phyloP scores from a whole-genome alignment of 2,113 vertebrate genomes.

The Hypomesus transpacificus region DNA sequence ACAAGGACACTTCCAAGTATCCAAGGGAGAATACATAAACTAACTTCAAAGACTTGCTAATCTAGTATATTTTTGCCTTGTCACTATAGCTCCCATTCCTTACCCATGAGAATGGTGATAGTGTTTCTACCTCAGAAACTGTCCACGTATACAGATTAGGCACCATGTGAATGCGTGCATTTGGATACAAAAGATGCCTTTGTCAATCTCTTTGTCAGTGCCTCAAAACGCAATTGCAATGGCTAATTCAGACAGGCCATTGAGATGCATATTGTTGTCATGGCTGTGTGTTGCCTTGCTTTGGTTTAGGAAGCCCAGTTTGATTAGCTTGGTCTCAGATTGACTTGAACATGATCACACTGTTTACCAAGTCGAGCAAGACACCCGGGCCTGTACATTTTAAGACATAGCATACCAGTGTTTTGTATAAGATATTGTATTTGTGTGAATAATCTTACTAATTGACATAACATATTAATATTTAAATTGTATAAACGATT shows the following conservation, averaged over 20 bases:
- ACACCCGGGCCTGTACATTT: too few relatives aligned
- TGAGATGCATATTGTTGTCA: background rate
- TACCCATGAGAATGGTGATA: constrained; percentile 1
- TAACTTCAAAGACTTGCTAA: constrained; percentile 20
- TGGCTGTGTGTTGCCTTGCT: background rate
- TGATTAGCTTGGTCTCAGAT: background rate
- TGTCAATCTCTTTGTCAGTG: constrained; percentile 1
- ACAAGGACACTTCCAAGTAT: background rate
- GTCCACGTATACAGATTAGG: constrained; percentile 9
- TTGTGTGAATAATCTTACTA: background rate
- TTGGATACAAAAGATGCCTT: constrained; percentile 4
- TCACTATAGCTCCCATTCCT: background rate
- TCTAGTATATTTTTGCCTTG: constrained; percentile 6
- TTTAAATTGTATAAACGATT: too few relatives aligned
- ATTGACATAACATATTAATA: too few relatives aligned
- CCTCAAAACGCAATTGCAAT: background rate
- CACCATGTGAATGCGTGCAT: constrained; percentile 13
- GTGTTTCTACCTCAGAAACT: background rate
- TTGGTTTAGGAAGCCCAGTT: background rate
- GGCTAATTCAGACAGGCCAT: background rate
- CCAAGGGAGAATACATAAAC: constrained; percentile 11
- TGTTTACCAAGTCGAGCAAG: too few relatives aligned
- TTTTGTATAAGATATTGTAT: background rate
- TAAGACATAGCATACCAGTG: background rate
- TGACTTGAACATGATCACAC: too few relatives aligned